These are phyloP conservation scores for Oreochromis spilurus DNA, from an alignment of 2,113 vertebrate genomes.

Conservation along the genomic window DNA sequence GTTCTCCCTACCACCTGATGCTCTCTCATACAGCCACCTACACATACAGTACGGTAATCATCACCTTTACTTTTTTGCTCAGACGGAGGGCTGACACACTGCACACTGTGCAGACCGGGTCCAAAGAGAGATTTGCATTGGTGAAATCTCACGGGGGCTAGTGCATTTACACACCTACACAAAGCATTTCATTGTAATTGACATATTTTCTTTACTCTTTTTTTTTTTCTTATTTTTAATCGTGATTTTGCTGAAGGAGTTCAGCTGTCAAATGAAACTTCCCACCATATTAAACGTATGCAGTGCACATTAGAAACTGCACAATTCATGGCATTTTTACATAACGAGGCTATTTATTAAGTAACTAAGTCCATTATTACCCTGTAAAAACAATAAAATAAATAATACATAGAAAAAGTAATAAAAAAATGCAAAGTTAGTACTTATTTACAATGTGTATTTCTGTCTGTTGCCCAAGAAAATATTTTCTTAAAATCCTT, in stretches of 20 bases:
- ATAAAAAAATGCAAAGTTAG: neutral
- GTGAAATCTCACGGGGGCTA: neutral
- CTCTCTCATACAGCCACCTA: slow-evolving; percentile 4
- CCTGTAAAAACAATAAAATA: neutral
- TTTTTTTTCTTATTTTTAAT: neutral
- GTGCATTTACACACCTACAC: slow-evolving; percentile 1
- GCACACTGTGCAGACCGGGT: neutral
- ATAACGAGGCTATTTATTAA: neutral
- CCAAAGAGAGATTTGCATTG: neutral
- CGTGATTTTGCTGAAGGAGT: neutral
- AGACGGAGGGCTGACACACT: slow-evolving; percentile 10
- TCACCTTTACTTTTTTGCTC: slow-evolving; percentile 17
- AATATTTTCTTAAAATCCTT: neutral
- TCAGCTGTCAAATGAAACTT: neutral
- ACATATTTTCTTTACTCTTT: neutral
- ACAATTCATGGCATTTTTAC: neutral
- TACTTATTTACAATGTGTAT: neutral
- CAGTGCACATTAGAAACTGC: neutral
- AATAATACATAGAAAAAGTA: neutral
- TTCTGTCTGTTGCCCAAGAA: neutral
- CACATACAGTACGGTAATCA: slow-evolving; percentile 2
- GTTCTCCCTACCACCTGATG: slow-evolving; percentile 9
- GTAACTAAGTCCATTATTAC: neutral
- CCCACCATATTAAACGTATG: neutral
- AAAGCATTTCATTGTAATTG: neutral